phyloP scores from a whole-genome alignment of 2,113 vertebrate species.

The Pterocles gutturalis region DNA sequence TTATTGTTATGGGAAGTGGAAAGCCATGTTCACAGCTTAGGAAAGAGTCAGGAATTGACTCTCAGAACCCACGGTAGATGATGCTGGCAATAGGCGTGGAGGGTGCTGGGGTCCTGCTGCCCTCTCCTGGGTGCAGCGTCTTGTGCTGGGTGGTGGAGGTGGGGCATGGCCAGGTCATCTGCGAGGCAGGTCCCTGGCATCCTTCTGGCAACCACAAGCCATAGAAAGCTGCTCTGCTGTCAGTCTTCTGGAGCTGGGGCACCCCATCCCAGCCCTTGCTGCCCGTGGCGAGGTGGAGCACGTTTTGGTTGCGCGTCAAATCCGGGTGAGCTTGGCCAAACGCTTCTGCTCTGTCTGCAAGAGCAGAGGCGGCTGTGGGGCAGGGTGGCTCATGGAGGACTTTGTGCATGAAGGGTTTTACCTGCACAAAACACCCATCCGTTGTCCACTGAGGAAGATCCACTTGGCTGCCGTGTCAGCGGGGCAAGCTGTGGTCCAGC shows the following conservation, averaged over 20 bases:
- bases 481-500: not conserved
- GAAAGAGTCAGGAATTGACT: not conserved
- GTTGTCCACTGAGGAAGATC: not conserved
- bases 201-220: not conserved
- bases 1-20: not conserved
- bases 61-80: not conserved
- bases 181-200: fast-evolving
- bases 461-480: fast-evolving
- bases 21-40: not conserved
- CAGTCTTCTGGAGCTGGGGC: fast-evolving
- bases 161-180: not conserved
- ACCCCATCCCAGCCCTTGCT: not conserved
- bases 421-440: not conserved
- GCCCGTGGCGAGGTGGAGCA: not conserved
- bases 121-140: conserved; percentile 10
- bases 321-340: not conserved
- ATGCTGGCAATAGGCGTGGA: not conserved
- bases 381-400: not conserved
- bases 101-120: not conserved
- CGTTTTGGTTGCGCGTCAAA: fast-evolving
- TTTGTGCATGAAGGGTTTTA: not conserved
- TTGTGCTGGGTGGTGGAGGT: not conserved
- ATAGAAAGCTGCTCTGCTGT: not conserved
- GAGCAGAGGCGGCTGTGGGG: not conserved
- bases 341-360: fast-evolving